These are phyloP conservation scores for Enteromius unitaeniatus DNA, from an alignment of 2,797 vertebrate genomes.

Conservation along the genomic window DNA sequence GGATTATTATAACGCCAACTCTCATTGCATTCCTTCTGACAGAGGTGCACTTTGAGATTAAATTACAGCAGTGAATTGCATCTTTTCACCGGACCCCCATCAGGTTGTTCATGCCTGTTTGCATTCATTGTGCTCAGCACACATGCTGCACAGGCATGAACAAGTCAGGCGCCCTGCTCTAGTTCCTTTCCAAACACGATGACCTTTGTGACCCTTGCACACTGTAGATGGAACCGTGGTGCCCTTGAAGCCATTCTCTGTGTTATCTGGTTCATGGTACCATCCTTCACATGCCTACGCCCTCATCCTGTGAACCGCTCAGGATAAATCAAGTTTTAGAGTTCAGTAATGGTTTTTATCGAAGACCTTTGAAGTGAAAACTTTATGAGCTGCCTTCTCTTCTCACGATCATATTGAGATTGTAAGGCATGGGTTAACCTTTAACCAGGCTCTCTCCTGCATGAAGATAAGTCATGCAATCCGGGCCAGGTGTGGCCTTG, in stretches of 20 bases:
- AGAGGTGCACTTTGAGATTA: conserved; percentile 29
- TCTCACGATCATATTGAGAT: neutral
- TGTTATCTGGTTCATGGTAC: conserved; percentile 25
- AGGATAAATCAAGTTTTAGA: conserved; percentile 28
- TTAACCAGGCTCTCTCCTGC: conserved; percentile 66
- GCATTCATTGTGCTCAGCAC: neutral
- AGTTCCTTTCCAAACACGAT: neutral
- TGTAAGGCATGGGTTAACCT: conserved; percentile 66
- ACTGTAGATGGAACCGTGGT: neutral
- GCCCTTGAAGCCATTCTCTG: neutral
- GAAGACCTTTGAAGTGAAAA: conserved; percentile 25
- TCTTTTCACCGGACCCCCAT: neutral
- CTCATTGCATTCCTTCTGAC: conserved; percentile 24
- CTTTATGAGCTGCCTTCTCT: neutral
- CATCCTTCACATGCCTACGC: conserved; percentile 1
- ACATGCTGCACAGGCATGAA: conserved; percentile 2
- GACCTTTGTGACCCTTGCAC: neutral
- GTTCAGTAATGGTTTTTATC: conserved; percentile 7
- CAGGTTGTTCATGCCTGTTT: conserved; percentile 7
- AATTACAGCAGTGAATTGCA: conserved; percentile 27
- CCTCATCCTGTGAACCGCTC: neutral
- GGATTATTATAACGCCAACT: conserved; percentile 19
- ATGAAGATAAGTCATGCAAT: conserved; percentile 59
- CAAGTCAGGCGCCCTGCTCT: neutral
- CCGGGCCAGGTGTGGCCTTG: conserved; percentile 65